Conservation (phyloP, 2,113 vertebrate species). For the Trinectes maculatus region DNA sequence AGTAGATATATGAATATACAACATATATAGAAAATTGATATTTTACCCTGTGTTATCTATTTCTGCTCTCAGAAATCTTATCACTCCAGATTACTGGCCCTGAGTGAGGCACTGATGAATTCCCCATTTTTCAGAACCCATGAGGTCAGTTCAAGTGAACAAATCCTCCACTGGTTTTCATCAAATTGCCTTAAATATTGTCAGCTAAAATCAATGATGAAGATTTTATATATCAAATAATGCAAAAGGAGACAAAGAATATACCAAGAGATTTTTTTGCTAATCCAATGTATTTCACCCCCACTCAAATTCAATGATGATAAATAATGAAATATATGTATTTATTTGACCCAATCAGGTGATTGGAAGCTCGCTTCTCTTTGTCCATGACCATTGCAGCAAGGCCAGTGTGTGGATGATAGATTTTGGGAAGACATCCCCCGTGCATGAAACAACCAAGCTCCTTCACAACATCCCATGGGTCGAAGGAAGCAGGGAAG, state of each 20-base stretch:
- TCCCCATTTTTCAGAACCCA: conserved; percentile 82
- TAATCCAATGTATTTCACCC: neutral
- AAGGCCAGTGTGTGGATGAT: conserved; percentile 87
- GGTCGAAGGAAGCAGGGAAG: conserved; percentile 83
- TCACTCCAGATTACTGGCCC: conserved; percentile 77
- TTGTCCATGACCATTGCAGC: conserved; percentile 79
- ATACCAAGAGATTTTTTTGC: neutral
- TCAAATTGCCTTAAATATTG: neutral
- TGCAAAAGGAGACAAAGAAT: neutral
- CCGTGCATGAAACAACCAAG: conserved; percentile 45
- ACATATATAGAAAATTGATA: too few species aligned
- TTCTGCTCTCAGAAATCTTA: conserved; percentile 75
- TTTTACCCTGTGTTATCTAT: neutral
- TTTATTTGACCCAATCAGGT: conserved; percentile 67
- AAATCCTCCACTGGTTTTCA: neutral
- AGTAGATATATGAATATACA: too few species aligned
- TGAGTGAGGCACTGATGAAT: conserved; percentile 70
- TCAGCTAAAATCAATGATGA: neutral
- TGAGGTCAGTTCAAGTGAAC: conserved; percentile 72
- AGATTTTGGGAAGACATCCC: conserved; percentile 85
- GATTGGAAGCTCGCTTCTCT: conserved; percentile 85
- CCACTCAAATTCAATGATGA: neutral
- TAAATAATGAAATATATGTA: neutral
- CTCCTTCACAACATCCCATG: conserved; percentile 78
- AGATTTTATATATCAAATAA: neutral